phyloP scores from a whole-genome alignment of 2,888 invertebrate species.

The Anoncus sp. region DNA sequence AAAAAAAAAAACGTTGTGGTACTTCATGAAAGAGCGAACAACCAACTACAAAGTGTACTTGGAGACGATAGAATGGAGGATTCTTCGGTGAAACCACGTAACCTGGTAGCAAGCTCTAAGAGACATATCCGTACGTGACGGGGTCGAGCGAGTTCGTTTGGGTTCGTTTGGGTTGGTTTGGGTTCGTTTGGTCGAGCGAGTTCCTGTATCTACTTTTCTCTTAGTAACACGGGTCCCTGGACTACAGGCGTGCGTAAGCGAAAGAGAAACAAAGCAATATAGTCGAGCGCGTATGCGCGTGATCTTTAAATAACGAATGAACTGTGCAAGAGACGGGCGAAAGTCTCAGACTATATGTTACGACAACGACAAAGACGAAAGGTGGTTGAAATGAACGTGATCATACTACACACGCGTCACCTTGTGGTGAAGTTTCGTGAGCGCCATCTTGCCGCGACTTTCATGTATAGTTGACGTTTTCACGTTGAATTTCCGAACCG shows the following conservation, averaged over 20 bases:
- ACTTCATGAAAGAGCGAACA: too few relatives aligned
- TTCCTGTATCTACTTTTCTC: slow-evolving; percentile 22
- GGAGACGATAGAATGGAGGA: too few relatives aligned
- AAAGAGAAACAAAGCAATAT: slow-evolving; percentile 38
- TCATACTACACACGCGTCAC: slow-evolving; percentile 77
- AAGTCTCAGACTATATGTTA: too few relatives aligned
- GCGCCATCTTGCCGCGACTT: slow-evolving; percentile 57
- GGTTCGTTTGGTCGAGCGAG: too few relatives aligned
- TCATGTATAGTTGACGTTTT: slow-evolving; percentile 28
- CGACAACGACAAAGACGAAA: slow-evolving; percentile 47
- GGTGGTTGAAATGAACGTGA: slow-evolving; percentile 77
- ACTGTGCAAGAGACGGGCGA: too few relatives aligned
- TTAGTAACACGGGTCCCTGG: slow-evolving; percentile 8
- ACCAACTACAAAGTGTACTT: too few relatives aligned
- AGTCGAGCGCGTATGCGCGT: slow-evolving; percentile 32
- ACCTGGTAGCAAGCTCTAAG: neutral
- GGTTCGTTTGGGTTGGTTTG: too few relatives aligned
- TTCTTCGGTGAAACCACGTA: too few relatives aligned
- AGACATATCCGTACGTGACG: slow-evolving; percentile 26
- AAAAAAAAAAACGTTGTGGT: too few relatives aligned
- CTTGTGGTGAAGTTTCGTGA: slow-evolving; percentile 74
- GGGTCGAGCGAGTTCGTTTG: too few relatives aligned
- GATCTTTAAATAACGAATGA: slow-evolving; percentile 67
- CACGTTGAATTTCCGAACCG: slow-evolving; percentile 32
- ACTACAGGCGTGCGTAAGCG: slow-evolving; percentile 3